Base-by-base conservation (phyloP, 2,797 vertebrate genomes). In the Tarsius wallacei region DNA sequence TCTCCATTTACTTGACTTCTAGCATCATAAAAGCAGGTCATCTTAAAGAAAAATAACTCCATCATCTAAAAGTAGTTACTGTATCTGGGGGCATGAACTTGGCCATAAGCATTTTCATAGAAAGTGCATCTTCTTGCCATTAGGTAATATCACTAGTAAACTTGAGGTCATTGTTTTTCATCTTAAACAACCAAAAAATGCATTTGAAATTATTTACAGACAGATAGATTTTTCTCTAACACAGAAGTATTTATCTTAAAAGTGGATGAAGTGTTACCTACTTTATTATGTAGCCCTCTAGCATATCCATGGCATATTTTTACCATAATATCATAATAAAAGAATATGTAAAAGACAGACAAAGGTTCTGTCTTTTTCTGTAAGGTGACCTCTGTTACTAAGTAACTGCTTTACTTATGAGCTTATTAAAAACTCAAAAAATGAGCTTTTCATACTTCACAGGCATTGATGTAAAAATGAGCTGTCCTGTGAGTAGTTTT, bases 381-480 rank as follows among this genome's bases (percentile, higher is more conserved):
- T 99, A 99, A 99, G 99, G 99, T 99, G 99, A 99, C 99, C 99
- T 98, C 99, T 98, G 99, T 99, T 99, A 99, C 99, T 98, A 98
- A 99, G 99, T 99, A 99, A 99, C 99, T 99, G 99, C 99, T 99
- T 99, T 99, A 99, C 99, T 99, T 99, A 99, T 99, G 99, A 99
- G 99, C 99, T 99, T 99, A 99, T 99, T 99, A 99, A 99, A 99
- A 99, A 99, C 98, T 99, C 98, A 98, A 98, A 99, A 99, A 99
- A 99, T 98, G 98, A 99, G 99, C 99, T 99, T 99, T 99, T 99
- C 99, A 98, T 99, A 99, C 98, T 99, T 99, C 98, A 99, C 98
- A 98, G 98, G 98, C 99, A 99, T 99, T 99, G 99, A 99, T 99
- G 99, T 99, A 99, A 99, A 99, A 99, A 99, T 99, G 98, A 99